These are phyloP conservation scores for Clusia tigrina DNA, from an alignment of 2,888 invertebrate species.

Conservation along the genomic window DNA sequence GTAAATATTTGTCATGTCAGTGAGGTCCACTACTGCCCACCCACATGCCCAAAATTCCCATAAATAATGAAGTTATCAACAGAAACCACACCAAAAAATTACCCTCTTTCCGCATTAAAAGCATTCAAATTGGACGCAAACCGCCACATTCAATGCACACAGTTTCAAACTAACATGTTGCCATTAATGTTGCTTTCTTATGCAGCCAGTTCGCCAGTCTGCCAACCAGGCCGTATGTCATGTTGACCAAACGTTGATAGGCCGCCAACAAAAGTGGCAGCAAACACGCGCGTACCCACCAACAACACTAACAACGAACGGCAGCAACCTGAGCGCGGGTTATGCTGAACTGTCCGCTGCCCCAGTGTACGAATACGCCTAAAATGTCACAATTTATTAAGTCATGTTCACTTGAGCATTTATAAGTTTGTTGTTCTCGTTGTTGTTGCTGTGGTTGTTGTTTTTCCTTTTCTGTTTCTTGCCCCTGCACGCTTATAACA, in stretches of 20 bases:
- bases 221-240: neutral
- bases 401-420: constrained; percentile 1
- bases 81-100: neutral
- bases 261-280: neutral
- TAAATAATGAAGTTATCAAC: neutral
- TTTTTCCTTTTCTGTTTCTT: neutral
- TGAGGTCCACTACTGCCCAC: too few relatives aligned
- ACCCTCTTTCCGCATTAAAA: neutral
- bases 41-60: too few relatives aligned
- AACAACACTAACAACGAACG: neutral
- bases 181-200: neutral
- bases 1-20: too few relatives aligned
- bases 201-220: neutral
- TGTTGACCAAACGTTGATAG: constrained; percentile 1
- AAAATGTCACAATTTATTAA: constrained; percentile 1
- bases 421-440: neutral
- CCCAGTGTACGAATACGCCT: neutral
- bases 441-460: too few relatives aligned
- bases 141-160: neutral
- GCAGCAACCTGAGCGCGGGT: neutral
- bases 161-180: neutral
- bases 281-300: neutral
- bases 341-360: neutral
- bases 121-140: neutral
- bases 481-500: neutral